Base-by-base conservation (phyloP, 1,140 invertebrate genomes). In the Diplogasteroides magnus region DNA sequence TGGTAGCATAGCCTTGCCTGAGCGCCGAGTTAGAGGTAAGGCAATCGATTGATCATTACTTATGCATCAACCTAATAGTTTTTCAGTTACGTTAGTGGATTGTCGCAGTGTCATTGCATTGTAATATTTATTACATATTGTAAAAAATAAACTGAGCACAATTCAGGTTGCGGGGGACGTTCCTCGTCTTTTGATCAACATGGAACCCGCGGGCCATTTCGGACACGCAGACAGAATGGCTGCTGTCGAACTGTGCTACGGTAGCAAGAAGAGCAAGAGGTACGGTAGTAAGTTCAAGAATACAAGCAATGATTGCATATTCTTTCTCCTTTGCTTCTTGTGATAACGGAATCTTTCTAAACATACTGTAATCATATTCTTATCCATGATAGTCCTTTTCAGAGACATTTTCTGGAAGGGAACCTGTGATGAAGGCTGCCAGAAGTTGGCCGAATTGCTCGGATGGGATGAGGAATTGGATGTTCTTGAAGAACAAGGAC, bases 321-420 rank as follows among this genome's bases (percentile, higher is more conserved):
- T 67, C 19, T 60, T 19, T 14, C 15, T n/a, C 55, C 0, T 0
- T 26, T 28, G n/a, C 13, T 15, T 15, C 23, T 1, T 65, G 15
- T 2, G 1, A 28, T 25, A 31, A 23, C 13, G 57, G 19, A 32
- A 19, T 27, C 71, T 71, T 31, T 1, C 25, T 19, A 1, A 14
- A 6, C 58, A 3, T 2, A 3, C 15, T 15, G 29, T 2, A 2
- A 15, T 15, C 2, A 15, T 66, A 29, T 2, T 59, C 2, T 70
- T 75, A n/a, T n/a, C n/a, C n/a, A n/a, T n/a, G n/a, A n/a, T 75
- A 26, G n/a, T 23, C 64, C 2, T 13, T 71, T 78, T 32, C 61
- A 85, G 92, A 25, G 93, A 97, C 85, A 90, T 95, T n/a, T 90
- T 90, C 31, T 89, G 88, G 83, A 84, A 93, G 48, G 91, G 92